phyloP scores from a whole-genome alignment of 2,797 vertebrate genomes.

The Neomorphus geoffroyi region DNA sequence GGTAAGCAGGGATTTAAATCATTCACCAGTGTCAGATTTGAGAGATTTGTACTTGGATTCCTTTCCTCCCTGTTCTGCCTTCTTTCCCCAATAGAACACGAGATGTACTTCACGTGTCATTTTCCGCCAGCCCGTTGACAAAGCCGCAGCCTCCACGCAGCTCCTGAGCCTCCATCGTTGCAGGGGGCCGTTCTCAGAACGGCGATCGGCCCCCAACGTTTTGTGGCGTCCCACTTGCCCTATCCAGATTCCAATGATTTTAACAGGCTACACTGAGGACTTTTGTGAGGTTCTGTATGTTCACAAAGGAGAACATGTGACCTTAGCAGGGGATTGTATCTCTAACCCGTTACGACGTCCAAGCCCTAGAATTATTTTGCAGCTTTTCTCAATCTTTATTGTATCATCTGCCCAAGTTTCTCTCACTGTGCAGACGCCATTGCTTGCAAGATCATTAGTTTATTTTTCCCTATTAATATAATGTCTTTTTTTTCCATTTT shows the following conservation, averaged over 20 bases:
- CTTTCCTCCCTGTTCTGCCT: background rate
- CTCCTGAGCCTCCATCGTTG: background rate
- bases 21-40: background rate
- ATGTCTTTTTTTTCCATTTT: background rate
- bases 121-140: background rate
- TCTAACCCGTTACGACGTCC: background rate
- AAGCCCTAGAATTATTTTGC: background rate
- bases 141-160: background rate
- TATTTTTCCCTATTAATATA: background rate
- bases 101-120: background rate
- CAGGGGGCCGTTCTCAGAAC: rapidly evolving
- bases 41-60: background rate
- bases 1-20: background rate
- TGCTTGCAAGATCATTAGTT: background rate
- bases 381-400: background rate
- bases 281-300: background rate
- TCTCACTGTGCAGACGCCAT: background rate
- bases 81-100: background rate
- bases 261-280: background rate
- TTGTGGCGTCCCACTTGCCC: background rate
- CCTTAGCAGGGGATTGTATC: rapidly evolving
- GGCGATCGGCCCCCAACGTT: rapidly evolving
- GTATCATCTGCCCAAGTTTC: background rate
- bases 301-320: background rate
- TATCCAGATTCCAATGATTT: rapidly evolving